Evolutionary conservation across 1,140 invertebrate genomes (phyloP).

Genomic region (Callitettix versicolor): DNA sequence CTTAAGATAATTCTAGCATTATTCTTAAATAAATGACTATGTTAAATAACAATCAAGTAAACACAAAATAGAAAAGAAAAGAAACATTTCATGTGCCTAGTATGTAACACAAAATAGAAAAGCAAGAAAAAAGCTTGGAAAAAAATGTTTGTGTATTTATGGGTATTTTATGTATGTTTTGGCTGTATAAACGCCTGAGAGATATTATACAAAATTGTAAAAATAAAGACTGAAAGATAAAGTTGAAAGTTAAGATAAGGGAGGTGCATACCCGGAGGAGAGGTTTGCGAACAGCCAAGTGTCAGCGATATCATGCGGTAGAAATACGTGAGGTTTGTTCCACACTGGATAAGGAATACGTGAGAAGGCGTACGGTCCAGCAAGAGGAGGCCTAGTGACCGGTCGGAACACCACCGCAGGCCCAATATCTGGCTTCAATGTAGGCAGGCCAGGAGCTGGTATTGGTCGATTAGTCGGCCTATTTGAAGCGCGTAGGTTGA

Average conservation of each 20-base stretch:
- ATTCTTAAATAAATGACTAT: no score
- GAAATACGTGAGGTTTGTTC: constrained; percentile 66
- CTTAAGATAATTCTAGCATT: no score
- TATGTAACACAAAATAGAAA: not conserved
- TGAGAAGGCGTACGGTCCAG: constrained; percentile 83
- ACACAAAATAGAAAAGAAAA: no score
- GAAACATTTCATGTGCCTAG: no score
- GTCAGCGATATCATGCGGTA: constrained; percentile 56
- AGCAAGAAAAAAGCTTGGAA: not conserved
- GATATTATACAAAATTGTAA: no score
- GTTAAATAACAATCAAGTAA: no score
- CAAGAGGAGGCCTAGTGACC: constrained; percentile 66
- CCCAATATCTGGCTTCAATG: constrained; percentile 45
- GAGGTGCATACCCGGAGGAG: constrained; percentile 53
- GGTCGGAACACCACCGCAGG: constrained; percentile 39
- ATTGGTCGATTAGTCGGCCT: constrained; percentile 34
- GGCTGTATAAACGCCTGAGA: no score
- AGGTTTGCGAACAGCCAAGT: constrained; percentile 81
- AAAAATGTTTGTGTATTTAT: no score
- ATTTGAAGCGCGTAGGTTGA: constrained; percentile 34
- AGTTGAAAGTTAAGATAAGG: constrained; percentile 20
- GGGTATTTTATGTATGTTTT: no score
- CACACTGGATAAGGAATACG: constrained; percentile 67
- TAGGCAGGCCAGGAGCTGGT: constrained; percentile 39
- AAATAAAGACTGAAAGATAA: no score